Evolutionary conservation across 2,113 vertebrate genomes (phyloP).

Genomic region (Zosterops pallidus): DNA sequence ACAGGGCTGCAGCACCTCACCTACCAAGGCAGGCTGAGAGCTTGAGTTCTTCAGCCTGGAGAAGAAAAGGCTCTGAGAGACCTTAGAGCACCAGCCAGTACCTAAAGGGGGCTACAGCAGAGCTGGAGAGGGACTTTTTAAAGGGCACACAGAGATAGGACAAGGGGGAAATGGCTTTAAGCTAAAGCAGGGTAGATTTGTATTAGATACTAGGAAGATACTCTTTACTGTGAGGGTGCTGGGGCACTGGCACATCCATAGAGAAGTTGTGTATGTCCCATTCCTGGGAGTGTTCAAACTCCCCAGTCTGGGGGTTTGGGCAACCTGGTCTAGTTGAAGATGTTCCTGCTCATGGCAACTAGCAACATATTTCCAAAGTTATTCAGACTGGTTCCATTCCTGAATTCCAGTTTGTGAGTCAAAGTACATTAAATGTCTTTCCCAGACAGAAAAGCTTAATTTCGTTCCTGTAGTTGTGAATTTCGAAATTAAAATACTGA

Average conservation of each 20-base stretch:
- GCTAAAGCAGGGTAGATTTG: not conserved
- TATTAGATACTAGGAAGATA: not conserved
- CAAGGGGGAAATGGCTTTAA: not conserved
- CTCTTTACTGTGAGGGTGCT: not conserved
- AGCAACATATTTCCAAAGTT: not conserved
- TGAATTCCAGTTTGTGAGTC: not conserved
- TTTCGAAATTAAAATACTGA: not conserved
- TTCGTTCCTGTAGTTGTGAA: not conserved
- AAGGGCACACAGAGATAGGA: rapidly evolving
- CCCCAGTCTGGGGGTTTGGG: not conserved
- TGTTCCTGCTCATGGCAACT: not conserved
- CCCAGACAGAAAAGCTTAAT: not conserved
- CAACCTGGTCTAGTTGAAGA: not conserved
- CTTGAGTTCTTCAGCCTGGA: not conserved
- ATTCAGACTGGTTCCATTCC: not conserved
- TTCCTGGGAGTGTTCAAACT: not conserved
- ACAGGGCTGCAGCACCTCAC: not conserved
- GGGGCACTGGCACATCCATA: not conserved
- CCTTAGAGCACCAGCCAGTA: not conserved
- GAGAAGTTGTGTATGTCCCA: not conserved
- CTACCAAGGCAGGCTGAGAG: not conserved
- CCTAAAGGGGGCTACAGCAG: not conserved
- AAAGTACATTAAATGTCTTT: not conserved
- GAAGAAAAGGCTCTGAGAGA: not conserved
- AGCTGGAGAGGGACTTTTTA: not conserved